Percentiles rank a stretch among this genome's conserved stretches.
Conservation (phyloP, 2,113 vertebrate genomes). For the Catharus fuscescens region DNA sequence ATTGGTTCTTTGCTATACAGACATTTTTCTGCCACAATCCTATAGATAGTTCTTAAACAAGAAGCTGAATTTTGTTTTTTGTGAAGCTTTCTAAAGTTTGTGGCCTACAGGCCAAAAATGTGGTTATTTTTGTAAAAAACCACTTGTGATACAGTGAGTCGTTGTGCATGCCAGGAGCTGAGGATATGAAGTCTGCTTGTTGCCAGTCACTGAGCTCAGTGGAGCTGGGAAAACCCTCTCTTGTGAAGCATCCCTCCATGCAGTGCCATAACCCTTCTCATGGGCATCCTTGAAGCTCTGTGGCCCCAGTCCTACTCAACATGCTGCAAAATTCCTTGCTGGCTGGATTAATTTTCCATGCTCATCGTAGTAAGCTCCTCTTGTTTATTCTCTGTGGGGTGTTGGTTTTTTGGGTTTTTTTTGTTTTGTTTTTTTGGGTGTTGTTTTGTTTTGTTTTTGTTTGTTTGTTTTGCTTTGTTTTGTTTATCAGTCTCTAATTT, state of each 20-base stretch:
- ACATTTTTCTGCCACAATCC: background rate
- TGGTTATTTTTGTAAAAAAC: background rate
- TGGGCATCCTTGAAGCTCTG: accelerated
- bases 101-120: background rate
- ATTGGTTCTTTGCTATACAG: background rate
- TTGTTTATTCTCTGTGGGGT: background rate
- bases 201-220: background rate
- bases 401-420: background rate
- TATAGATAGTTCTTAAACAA: background rate
- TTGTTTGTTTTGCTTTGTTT: background rate
- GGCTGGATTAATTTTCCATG: background rate
- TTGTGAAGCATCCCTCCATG: background rate
- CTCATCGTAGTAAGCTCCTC: background rate
- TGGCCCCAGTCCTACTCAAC: background rate
- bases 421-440: background rate
- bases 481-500: background rate
- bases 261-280: background rate
- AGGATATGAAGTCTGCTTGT: background rate
- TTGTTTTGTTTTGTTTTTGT: background rate
- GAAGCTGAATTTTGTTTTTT: background rate
- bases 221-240: background rate
- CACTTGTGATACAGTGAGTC: background rate
- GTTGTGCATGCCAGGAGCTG: background rate
- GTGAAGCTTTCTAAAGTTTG: background rate
- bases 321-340: background rate